Conservation (phyloP, 2,113 vertebrate genomes). For the Pithys albifrons region DNA sequence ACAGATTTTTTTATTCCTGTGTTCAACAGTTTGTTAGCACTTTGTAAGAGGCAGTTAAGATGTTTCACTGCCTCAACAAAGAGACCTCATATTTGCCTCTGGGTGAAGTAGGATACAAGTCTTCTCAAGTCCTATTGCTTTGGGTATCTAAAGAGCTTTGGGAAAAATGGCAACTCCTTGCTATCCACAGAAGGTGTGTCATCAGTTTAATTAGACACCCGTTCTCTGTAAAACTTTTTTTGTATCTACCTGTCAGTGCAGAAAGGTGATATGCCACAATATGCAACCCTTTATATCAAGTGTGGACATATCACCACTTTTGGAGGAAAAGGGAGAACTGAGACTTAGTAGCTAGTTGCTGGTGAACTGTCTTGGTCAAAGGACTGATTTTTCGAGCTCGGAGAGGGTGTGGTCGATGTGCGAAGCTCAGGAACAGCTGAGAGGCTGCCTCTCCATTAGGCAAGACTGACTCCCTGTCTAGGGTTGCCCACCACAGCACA, state of each 20-base stretch:
- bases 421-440: neutral
- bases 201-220: neutral
- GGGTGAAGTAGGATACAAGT: neutral
- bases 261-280: neutral
- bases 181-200: neutral
- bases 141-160: neutral
- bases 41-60: neutral
- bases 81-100: neutral
- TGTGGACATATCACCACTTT: neutral
- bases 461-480: neutral
- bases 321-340: neutral
- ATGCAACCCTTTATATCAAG: neutral
- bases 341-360: neutral
- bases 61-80: neutral
- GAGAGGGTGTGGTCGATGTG: neutral
- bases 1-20: neutral
- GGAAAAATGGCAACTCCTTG: neutral
- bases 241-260: neutral
- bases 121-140: slow-evolving; percentile 8
- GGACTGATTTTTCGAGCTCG: neutral
- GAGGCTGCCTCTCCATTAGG: neutral
- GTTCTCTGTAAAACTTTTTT: neutral
- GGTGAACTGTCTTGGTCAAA: neutral
- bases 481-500: neutral
- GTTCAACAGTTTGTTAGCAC: neutral